Conservation (phyloP, 2,113 vertebrate species). For the Egretta garzetta region DNA sequence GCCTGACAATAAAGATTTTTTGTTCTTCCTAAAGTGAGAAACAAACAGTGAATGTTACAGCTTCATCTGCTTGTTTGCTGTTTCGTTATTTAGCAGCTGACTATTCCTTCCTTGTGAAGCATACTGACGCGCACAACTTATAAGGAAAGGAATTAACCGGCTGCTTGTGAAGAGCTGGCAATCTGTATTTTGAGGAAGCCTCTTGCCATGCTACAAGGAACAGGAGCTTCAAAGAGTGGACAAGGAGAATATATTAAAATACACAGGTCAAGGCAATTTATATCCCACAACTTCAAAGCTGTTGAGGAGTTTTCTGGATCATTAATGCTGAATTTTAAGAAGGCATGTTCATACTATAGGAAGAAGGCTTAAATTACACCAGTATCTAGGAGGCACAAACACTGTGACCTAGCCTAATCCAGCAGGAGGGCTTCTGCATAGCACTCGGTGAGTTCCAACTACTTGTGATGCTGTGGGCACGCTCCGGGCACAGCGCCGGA, state of each 20-base stretch:
- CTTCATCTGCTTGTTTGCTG: background rate
- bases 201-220: background rate
- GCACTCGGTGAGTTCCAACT: background rate
- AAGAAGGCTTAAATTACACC: background rate
- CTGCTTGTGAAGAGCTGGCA: background rate
- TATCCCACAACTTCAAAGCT: background rate
- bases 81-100: background rate
- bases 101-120: background rate
- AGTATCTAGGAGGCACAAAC: background rate
- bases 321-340: background rate
- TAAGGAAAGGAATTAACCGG: background rate
- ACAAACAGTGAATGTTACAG: background rate
- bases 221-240: background rate
- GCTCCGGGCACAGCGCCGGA: accelerated
- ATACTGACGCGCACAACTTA: background rate
- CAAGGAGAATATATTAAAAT: background rate
- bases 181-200: background rate
- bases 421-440: background rate
- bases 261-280: background rate
- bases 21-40: background rate
- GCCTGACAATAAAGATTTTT: background rate
- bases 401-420: background rate
- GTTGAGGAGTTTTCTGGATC: background rate
- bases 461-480: background rate
- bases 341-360: background rate